Percentiles rank a stretch among this genome's conserved stretches.
Evolutionary conservation across 2,113 vertebrate genomes (phyloP).

Genomic region (Erythrocebus patas): DNA sequence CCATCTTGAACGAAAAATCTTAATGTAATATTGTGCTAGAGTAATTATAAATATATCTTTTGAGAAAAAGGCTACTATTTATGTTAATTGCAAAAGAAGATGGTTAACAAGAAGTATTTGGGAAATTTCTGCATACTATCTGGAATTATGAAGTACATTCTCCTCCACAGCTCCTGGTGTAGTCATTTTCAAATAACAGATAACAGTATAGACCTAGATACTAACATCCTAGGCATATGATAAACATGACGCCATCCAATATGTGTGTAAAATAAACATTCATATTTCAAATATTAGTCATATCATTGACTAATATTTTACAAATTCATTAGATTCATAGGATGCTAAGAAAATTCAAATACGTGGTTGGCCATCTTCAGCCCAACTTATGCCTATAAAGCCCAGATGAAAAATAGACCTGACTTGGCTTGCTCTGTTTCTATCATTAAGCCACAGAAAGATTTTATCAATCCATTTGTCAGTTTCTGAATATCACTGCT

Average conservation of each 20-base stretch:
- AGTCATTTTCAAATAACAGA: background rate
- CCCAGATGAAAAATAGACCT: background rate
- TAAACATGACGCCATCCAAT: background rate
- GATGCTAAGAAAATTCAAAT: background rate
- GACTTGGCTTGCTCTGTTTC: background rate
- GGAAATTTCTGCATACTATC: background rate
- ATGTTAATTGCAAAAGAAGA: background rate
- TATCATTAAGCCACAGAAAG: slow-evolving; percentile 27
- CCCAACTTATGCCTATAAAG: background rate
- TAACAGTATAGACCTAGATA: background rate
- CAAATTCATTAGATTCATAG: background rate
- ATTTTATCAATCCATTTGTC: slow-evolving; percentile 51
- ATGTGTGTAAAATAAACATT: background rate
- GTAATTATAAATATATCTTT: background rate
- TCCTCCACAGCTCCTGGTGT: background rate
- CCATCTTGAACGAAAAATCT: slow-evolving; percentile 1
- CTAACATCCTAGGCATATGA: background rate
- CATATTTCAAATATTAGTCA: background rate
- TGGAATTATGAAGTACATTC: background rate
- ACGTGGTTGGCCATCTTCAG: background rate
- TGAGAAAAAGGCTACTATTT: background rate
- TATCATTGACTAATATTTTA: background rate
- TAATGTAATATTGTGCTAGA: background rate
- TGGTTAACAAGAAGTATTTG: background rate
- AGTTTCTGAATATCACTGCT: slow-evolving; percentile 28